Base-by-base conservation (phyloP, 64 coral and sea anemone genomes). In the Orbicella faveolata region DNA sequence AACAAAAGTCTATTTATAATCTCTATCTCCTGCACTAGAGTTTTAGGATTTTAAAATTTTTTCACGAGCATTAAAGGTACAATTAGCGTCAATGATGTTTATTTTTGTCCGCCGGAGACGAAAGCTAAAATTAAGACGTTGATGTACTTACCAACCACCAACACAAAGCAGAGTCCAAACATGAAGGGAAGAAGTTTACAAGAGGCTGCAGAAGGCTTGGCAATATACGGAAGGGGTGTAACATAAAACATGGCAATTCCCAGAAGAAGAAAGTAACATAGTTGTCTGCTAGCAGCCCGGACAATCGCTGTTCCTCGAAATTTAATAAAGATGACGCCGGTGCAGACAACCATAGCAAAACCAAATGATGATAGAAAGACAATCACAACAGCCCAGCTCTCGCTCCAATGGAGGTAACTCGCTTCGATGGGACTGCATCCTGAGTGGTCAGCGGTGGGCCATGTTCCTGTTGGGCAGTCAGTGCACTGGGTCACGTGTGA, bases 161-260 rank as follows among this genome's bases (percentile, higher is more conserved):
- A 44, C 1, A 89, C 87, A 53, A 93, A 93, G 37, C 92, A 89
- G 23, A 89, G 59, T 26, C 92, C 92, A 76, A 93, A 93, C 54
- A 89, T 83, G 39, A 93, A 83, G 13, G 92, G 92, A 34, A 93
- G 79, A 15, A 84, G 72, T 30, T 26, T 80, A 55, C 92, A 93
- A 3, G 92, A 89, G 13, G 36, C 52, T 18, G 69, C 15, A 15
- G 87, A 59, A n/a, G 92, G 92, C 61, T 89, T 84, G 25, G 77
- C 53, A 33, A 93, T 77, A 4, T 84, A 89, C 18, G 64, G 69
- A 57, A 81, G 54, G 3, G 92, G 92, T 0, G 92, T 93, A 6
- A 83, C 41, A 44, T 89, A 93, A 33, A 89, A 93, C 72, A 93
- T 83, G 0, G 92, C 79, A 64, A 93, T 89, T 9, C 92, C 92